These are phyloP conservation scores for Stenodema calcarata DNA, from an alignment of 2,888 invertebrate species.

Conservation along the genomic window DNA sequence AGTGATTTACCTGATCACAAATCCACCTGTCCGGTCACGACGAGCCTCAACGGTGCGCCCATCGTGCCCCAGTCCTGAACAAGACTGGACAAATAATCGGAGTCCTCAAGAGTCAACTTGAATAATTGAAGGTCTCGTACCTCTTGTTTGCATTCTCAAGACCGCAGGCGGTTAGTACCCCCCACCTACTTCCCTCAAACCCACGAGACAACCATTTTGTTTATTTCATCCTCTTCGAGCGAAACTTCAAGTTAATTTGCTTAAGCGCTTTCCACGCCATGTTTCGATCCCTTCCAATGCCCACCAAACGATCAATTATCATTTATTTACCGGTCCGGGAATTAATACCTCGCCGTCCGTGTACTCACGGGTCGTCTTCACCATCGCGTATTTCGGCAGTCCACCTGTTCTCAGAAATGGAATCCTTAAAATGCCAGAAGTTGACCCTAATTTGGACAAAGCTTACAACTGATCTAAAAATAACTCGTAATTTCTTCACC, in stretches of 20 bases:
- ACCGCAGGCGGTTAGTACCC: background rate
- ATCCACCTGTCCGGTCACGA: constrained; percentile 55
- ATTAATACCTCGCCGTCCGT: background rate
- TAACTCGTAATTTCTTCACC: too few species aligned
- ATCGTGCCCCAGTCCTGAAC: constrained; percentile 47
- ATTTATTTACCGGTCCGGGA: constrained; percentile 5
- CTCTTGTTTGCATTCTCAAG: constrained; percentile 17
- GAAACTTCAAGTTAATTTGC: constrained; percentile 28
- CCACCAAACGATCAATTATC: background rate
- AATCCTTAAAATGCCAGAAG: background rate
- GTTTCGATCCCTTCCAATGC: background rate
- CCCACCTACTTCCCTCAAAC: background rate
- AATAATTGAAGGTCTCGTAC: background rate
- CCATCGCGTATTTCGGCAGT: background rate
- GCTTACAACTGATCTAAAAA: too few species aligned
- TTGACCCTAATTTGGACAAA: background rate
- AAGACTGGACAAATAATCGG: constrained; percentile 38
- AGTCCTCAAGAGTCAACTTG: background rate
- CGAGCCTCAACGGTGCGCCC: constrained; percentile 56
- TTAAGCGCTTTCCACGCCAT: constrained; percentile 4
- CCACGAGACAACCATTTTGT: background rate
- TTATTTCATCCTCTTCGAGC: constrained; percentile 31
- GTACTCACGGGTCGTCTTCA: background rate
- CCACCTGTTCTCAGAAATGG: background rate
- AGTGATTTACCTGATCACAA: too few species aligned